Base-by-base conservation (phyloP, 2,888 invertebrate genomes). In the Xanthia togata region DNA sequence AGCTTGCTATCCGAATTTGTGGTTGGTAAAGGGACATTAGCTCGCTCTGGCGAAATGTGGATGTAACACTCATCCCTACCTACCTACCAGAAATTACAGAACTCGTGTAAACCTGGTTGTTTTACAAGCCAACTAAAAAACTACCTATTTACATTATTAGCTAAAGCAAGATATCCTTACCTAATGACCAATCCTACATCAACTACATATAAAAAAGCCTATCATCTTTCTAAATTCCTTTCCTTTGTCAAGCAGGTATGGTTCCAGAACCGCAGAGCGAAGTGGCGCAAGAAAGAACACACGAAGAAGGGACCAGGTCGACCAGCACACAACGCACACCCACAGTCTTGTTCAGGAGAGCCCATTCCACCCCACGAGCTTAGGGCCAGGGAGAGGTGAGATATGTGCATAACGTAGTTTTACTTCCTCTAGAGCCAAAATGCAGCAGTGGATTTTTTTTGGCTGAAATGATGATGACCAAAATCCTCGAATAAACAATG, bases 261-360 rank as follows among this genome's bases (percentile, higher is more conserved):
- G 99, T 99, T 99, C 97, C 99, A 99, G 97, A 99, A 99, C 97
- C 97, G 99, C 55, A 97, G 99, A 81, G 99, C 99, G 70, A 99
- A 99, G 95, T 99, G 99, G 99, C 97, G 99, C 83, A 99, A 99
- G 97, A 99, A 99, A 96, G 99, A 99, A 95, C 99, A 99, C 96
- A 99, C 99, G 78, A 99, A 99, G 96, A 99, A 99, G 94, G 99
- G 99, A 31, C 99, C 99, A 0, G 99, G 99, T 0, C 98, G 99
- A 94, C 99, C 99, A 63, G 99, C 99, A 11, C 99, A 99, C 97
- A 99, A 99, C 96, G 99, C 99, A 9, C 99, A 99, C 94, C 99
- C 99, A 0, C 99, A 99, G 94, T 99, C 99, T 73, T 99, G 99
- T 95, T 99, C 98, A 87, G 99, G 99, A 12, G 99, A 99, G 91